phyloP scores from a whole-genome alignment of 2,113 vertebrate genomes.

The Todiramphus saurophagus region DNA sequence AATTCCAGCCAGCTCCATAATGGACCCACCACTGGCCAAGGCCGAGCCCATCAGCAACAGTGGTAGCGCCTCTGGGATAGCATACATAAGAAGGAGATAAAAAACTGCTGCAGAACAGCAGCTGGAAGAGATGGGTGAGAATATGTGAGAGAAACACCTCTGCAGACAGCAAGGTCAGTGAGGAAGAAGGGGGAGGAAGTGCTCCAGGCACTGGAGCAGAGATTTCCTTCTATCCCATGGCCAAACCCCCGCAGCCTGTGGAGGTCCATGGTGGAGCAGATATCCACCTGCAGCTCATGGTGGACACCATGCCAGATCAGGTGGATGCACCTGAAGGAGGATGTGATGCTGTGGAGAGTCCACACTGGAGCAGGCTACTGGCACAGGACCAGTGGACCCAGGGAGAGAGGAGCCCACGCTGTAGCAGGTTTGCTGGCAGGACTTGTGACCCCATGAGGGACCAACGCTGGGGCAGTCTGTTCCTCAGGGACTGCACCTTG shows the following conservation, averaged over 20 bases:
- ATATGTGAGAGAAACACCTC: not conserved
- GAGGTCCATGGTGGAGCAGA: not conserved
- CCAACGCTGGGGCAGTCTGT: fast-evolving
- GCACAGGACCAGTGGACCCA: not conserved
- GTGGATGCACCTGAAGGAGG: not conserved
- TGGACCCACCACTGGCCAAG: fast-evolving
- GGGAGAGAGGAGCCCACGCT: not conserved
- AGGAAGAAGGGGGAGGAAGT: not conserved
- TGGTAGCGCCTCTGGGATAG: not conserved
- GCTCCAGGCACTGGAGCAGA: not conserved
- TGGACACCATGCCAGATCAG: fast-evolving
- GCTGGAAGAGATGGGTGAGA: not conserved
- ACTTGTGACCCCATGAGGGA: fast-evolving
- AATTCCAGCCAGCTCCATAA: not conserved
- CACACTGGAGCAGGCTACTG: fast-evolving
- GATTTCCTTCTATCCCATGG: not conserved
- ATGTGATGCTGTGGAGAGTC: not conserved
- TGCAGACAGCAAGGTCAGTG: not conserved
- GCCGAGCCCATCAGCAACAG: fast-evolving
- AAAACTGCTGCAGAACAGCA: not conserved
- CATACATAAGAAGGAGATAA: no score
- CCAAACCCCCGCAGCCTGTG: not conserved
- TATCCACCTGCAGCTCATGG: not conserved
- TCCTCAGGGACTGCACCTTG: not conserved
- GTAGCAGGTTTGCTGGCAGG: not conserved